Evolutionary conservation across 2,113 vertebrate genomes (phyloP), one percentile per base, ranked within the genome.

Genomic region (Anser cygnoides): DNA sequence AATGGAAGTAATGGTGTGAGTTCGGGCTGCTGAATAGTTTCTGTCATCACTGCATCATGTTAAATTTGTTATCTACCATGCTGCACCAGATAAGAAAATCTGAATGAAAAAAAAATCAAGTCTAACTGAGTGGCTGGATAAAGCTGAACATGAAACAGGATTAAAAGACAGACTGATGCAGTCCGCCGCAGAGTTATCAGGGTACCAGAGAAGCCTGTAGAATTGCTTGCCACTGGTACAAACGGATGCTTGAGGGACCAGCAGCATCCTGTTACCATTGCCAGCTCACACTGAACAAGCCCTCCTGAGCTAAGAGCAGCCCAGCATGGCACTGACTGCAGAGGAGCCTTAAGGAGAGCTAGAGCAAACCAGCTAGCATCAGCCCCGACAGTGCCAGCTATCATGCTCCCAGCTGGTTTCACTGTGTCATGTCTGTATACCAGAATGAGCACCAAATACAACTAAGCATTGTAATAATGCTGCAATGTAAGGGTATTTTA

Each of bases 251-350:
- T 35, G 16, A 13, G 22, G 43, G 49, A 41, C 28, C 54, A 68
- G 13, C 37, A 9, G 55, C 20, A n/a, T 11, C 59, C 26, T 9
- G 17, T 21, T 10, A 20, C 21, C 4, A 23, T 18, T 72, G 26
- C 65, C 58, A n/a, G n/a, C 28, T 26, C 50, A 57, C 44, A 20
- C 13, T 5, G 23, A 39, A 39, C 28, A 39, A 52, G 37, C 20
- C 13, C 33, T 75, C 29, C 70, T 11, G 37, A 33, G 25, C 54
- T 21, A 25, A 13, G 31, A 79, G 74, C 6, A 16, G 23, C 1
- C 6, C 26, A 6, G 39, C 37, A 4, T 0, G 1, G 39, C 23
- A 3, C 7, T 3, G 15, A 11, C 26, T 2, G 13, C 31, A 20
- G 35, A 54, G 35, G 5, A 75, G 33, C 43, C 62, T 15, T 3